phyloP scores from a whole-genome alignment of 2,113 vertebrate species.

The Urocolius indicus region DNA sequence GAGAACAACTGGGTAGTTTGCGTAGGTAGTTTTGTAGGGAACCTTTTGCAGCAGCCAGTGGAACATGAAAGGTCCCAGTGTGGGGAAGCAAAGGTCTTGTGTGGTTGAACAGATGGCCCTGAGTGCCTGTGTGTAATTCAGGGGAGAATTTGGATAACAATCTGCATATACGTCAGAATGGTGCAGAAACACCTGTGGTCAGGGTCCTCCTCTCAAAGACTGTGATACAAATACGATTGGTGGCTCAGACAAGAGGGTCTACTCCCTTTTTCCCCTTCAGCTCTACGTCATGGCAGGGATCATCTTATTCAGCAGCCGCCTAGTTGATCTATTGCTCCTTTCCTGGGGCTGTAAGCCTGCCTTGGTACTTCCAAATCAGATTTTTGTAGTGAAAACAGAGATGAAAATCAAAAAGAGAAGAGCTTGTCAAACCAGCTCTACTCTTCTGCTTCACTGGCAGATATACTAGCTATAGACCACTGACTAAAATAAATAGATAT shows the following conservation, averaged over 20 bases:
- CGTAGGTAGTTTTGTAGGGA: neutral
- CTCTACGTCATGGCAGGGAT: neutral
- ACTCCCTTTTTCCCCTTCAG: neutral
- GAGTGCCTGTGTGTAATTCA: neutral
- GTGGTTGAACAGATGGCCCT: neutral
- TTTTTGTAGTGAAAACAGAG: neutral
- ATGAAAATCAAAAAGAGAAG: neutral
- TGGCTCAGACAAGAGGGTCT: neutral
- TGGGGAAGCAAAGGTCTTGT: neutral
- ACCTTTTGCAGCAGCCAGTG: neutral
- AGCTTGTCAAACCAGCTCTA: neutral
- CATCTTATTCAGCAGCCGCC: neutral
- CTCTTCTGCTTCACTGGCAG: neutral
- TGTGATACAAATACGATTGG: rapidly evolving
- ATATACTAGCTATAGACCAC: neutral
- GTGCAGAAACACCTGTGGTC: neutral
- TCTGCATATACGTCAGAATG: too few species aligned
- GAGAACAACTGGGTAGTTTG: neutral
- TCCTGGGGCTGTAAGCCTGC: neutral
- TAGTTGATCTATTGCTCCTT: neutral
- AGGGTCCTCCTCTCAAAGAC: neutral
- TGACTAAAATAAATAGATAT: neutral
- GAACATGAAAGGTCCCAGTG: rapidly evolving
- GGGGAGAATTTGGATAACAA: neutral
- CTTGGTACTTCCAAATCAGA: neutral